Base-by-base conservation (phyloP, 2,797 vertebrate genomes). In the Argya squamiceps region DNA sequence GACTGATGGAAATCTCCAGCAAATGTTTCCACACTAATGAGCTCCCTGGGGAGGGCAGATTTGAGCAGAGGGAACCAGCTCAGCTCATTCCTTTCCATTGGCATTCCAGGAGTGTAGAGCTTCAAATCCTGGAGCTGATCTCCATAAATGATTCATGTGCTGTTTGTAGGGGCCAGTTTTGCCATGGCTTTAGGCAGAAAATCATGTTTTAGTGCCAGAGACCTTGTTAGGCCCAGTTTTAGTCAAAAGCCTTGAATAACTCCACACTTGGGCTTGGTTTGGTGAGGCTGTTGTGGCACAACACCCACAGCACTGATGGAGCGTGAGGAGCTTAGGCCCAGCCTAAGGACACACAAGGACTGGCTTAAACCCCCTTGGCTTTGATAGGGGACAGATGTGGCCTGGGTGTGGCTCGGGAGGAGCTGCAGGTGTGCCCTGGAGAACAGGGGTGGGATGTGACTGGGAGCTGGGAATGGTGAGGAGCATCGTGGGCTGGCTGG, bases 11-110 rank as follows among this genome's bases (percentile, higher is more conserved):
- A 78, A 91, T 73, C 92, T 93, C 84, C 92, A 95, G 93, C 63
- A 23, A 70, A 79, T 55, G 73, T 89, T 97, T 96, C 84, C 93
- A 58, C 20, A 1, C 96, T 98, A 97, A 98, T 95, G 97, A 97
- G 97, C 92, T 98, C 98, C 97, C 98, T 80, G n/a, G 98, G 97
- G 98, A 82, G 86, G 34, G 39, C 43, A 83, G 96, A 73, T 88
- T 68, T 81, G 96, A 97, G 96, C 80, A 84, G 78, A 87, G 93
- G 78, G 79, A 98, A 71, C 63, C 86, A 71, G 86, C 50, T 73
- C 75, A 27, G 67, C 89, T 84, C 73, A n/a, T 81, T 43, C 69
- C 84, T 50, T 74, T 49, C 89, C 84, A 60, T 77, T 71, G 94
- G 88, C 88, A 96, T 96, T 97, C 96, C 82, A 20, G 96, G 89